A percentile compares a stretch with the other conserved stretches of the same genome.
Conservation (phyloP, 2,113 vertebrate species). For the Saiga tatarica region DNA sequence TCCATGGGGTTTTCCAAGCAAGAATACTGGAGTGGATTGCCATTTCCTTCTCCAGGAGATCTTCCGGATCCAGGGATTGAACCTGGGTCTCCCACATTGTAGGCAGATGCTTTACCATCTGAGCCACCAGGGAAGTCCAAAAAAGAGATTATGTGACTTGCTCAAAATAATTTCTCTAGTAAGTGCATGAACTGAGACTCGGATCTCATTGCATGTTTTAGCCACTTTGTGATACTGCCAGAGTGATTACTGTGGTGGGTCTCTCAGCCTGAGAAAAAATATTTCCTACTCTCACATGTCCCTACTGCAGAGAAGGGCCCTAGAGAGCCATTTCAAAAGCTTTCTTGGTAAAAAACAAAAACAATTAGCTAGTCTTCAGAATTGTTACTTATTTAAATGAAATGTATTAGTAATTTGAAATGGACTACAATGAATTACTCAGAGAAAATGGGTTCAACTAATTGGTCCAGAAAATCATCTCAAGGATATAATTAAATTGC, state of each 20-base stretch:
- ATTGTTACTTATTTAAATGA: constrained; percentile 73
- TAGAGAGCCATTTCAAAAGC: constrained; percentile 5
- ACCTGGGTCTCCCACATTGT: background rate
- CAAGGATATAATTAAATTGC: constrained; percentile 74
- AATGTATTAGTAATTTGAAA: constrained; percentile 66
- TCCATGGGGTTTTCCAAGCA: background rate
- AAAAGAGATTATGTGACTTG: background rate
- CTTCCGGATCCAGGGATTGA: background rate
- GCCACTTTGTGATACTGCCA: background rate
- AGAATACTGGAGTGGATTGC: background rate
- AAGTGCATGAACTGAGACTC: background rate
- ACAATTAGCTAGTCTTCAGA: constrained; percentile 54
- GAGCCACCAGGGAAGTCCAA: background rate
- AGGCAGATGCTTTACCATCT: background rate
- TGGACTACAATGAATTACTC: constrained; percentile 71
- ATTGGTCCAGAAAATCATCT: constrained; percentile 73
- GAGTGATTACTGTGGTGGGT: background rate
- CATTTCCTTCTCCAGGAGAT: background rate
- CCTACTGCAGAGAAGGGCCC: background rate
- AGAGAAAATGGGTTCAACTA: constrained; percentile 69
- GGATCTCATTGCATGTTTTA: background rate
- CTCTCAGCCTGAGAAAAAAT: background rate
- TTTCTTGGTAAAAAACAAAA: background rate
- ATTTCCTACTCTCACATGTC: background rate
- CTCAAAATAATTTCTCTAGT: background rate